Evolutionary conservation across 2,888 invertebrate species (phyloP).

Genomic region (Baccha elongata): DNA sequence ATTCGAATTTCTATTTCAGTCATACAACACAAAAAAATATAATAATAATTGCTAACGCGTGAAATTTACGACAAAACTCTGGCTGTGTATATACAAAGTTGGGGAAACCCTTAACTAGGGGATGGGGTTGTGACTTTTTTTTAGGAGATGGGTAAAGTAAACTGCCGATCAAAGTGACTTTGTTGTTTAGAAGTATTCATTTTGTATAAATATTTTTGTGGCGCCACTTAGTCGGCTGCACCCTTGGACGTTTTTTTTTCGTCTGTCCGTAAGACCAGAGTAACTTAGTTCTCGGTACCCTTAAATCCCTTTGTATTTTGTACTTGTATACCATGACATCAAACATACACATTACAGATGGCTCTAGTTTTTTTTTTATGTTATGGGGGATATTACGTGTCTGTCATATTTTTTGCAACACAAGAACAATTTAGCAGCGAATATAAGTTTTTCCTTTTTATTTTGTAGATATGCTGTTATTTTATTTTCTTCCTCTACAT

Average conservation of each 20-base stretch:
- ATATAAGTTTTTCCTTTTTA: slow-evolving; percentile 65
- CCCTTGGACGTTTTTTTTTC: slow-evolving; percentile 16
- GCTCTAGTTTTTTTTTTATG: not conserved
- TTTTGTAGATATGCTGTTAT: slow-evolving; percentile 20
- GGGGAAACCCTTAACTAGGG: not conserved
- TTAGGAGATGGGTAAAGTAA: slow-evolving; percentile 34
- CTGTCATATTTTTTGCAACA: slow-evolving; percentile 64
- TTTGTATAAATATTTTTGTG: slow-evolving; percentile 33
- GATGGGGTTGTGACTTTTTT: not conserved
- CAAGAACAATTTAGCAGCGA: slow-evolving; percentile 62
- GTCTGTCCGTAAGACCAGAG: no score
- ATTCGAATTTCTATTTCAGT: slow-evolving; percentile 25
- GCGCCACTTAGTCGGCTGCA: slow-evolving; percentile 68
- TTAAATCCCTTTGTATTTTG: not conserved
- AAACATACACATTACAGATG: not conserved
- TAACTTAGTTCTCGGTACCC: no score
- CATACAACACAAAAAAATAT: not conserved
- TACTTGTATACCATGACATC: not conserved
- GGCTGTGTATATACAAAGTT: slow-evolving; percentile 29
- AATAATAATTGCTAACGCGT: slow-evolving; percentile 65
- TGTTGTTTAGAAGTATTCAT: slow-evolving; percentile 57
- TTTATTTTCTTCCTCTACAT: slow-evolving; percentile 15
- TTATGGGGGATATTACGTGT: slow-evolving; percentile 42
- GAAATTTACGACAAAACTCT: slow-evolving; percentile 70
- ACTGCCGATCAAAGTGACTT: slow-evolving; percentile 68